A percentile compares a stretch with the other conserved stretches of the same genome.
These are phyloP conservation scores for Crotalus helleri DNA, from an alignment of 2,113 vertebrate genomes.

Conservation along the genomic window DNA sequence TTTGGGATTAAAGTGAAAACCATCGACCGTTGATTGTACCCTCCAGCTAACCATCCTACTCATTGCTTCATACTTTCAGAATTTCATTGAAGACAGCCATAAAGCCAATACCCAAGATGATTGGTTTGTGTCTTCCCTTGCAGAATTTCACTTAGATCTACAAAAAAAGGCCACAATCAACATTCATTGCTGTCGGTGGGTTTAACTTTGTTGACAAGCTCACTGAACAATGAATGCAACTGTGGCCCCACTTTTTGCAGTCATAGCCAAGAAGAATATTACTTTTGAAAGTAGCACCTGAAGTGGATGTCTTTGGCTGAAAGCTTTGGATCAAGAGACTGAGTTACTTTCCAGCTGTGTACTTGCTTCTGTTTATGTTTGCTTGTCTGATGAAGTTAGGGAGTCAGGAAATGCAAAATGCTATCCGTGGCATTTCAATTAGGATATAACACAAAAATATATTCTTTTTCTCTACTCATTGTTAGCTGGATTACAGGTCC, in stretches of 20 bases:
- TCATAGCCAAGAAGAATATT: constrained; percentile 3
- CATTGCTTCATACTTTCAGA: constrained; percentile 57
- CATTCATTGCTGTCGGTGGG: constrained; percentile 99
- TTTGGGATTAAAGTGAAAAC: constrained; percentile 94
- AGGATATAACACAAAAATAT: neutral
- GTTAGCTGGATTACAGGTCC: neutral
- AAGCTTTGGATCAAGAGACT: neutral
- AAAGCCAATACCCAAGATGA: constrained; percentile 35
- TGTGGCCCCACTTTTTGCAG: constrained; percentile 89
- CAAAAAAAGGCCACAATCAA: constrained; percentile 96
- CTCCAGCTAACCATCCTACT: constrained; percentile 80
- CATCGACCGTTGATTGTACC: constrained; percentile 99
- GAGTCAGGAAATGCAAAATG: neutral
- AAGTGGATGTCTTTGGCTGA: neutral
- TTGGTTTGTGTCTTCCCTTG: constrained; percentile 17
- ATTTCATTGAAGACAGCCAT: constrained; percentile 57
- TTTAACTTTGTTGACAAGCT: constrained; percentile 95
- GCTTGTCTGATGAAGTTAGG: neutral
- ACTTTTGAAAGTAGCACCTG: constrained; percentile 25
- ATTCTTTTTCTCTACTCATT: neutral
- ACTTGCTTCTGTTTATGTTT: neutral
- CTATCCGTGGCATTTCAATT: neutral
- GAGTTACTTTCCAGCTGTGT: neutral
- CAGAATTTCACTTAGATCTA: constrained; percentile 62
- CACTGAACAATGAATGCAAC: constrained; percentile 99